These are phyloP conservation scores for Grammomys dolichurus DNA, from an alignment of 2,113 vertebrate genomes.

Conservation along the genomic window DNA sequence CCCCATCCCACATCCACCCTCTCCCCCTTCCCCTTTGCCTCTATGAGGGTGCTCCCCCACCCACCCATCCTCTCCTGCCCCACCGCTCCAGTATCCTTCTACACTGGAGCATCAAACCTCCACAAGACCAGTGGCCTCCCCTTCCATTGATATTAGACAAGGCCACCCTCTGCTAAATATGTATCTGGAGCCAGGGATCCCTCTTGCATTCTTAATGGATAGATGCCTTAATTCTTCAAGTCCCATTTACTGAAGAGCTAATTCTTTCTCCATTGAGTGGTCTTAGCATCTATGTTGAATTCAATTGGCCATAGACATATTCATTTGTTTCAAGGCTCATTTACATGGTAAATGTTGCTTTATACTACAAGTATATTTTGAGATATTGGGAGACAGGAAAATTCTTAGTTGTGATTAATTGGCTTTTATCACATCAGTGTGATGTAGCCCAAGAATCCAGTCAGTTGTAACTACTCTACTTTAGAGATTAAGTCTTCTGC, in stretches of 20 bases:
- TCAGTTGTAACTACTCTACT: slow-evolving; percentile 28
- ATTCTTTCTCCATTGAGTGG: not conserved
- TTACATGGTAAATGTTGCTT: slow-evolving; percentile 20
- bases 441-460: not conserved
- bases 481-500: not conserved
- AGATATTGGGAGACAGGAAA: slow-evolving; percentile 19
- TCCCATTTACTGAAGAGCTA: not conserved
- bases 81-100: too few species aligned
- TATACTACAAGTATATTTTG: not conserved
- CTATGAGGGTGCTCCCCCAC: too few species aligned
- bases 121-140: too few species aligned
- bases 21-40: too few species aligned
- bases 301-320: not conserved
- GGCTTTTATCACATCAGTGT: not conserved
- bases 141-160: too few species aligned
- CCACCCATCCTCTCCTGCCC: too few species aligned
- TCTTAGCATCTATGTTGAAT: not conserved
- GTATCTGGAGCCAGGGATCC: too few species aligned
- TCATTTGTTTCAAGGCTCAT: slow-evolving; percentile 21
- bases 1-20: too few species aligned
- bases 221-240: slow-evolving; percentile 2
- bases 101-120: too few species aligned
- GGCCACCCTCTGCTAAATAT: too few species aligned
- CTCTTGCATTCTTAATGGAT: not conserved
- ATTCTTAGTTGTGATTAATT: slow-evolving; percentile 26